phyloP scores from a whole-genome alignment of 1,140 invertebrate genomes.

The Heliconius eleuchia region DNA sequence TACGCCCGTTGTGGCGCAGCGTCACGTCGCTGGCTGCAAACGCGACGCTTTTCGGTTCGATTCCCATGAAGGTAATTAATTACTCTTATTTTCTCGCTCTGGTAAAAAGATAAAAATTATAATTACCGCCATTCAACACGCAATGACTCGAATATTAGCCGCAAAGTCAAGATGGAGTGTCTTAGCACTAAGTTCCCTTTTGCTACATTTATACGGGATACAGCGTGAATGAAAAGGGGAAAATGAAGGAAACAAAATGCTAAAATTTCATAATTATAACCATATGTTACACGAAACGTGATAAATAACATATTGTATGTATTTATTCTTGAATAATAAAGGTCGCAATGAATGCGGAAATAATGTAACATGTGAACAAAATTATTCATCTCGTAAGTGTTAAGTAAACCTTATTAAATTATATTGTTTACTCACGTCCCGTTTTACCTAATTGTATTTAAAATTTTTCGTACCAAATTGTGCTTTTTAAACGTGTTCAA shows the following conservation, averaged over 20 bases:
- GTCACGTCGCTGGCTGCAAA: too few relatives aligned
- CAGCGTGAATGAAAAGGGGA: neutral
- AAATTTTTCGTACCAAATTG: too few relatives aligned
- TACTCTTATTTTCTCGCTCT: neutral
- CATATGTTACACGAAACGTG: neutral
- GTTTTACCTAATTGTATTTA: neutral
- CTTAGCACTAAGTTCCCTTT: neutral
- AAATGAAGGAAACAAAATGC: neutral
- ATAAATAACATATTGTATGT: neutral
- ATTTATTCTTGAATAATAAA: conserved; percentile 1
- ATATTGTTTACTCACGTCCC: neutral
- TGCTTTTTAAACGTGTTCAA: too few relatives aligned
- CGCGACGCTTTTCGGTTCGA: too few relatives aligned
- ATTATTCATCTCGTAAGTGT: neutral
- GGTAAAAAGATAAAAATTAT: neutral
- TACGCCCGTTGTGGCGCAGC: too few relatives aligned
- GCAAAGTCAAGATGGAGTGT: neutral
- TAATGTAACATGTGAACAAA: neutral
- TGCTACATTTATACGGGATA: neutral
- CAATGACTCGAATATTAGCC: neutral
- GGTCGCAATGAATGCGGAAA: neutral
- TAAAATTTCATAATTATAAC: neutral
- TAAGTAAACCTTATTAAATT: neutral
- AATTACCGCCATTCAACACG: neutral
- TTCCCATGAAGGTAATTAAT: too few relatives aligned